phyloP scores from a whole-genome alignment of 2,888 invertebrate genomes.

The Lasioglossum figueresi region DNA sequence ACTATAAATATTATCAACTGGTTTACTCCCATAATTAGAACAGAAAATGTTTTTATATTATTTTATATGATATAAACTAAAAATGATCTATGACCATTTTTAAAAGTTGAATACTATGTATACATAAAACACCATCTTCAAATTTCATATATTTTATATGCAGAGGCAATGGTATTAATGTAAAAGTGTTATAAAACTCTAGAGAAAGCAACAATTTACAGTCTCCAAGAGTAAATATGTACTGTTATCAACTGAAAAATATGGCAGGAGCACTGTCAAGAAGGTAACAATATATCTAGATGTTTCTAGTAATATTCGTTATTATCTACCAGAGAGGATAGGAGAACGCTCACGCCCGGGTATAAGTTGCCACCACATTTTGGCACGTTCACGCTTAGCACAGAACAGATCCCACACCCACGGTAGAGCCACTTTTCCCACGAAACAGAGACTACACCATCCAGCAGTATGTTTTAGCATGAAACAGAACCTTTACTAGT shows the following conservation, averaged over 20 bases:
- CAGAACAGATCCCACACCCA: too few species aligned
- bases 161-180: not conserved
- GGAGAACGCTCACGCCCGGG: too few species aligned
- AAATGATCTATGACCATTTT: not conserved
- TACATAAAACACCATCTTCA: slow-evolving; percentile 3
- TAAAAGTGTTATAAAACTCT: not conserved
- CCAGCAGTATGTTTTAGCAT: too few species aligned
- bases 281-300: not conserved
- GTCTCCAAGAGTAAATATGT: not conserved
- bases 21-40: slow-evolving; percentile 15
- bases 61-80: not conserved
- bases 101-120: not conserved
- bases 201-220: not conserved
- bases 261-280: not conserved
- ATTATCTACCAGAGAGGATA: too few species aligned
- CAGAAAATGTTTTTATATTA: not conserved
- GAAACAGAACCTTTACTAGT: too few species aligned
- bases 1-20: slow-evolving; percentile 6
- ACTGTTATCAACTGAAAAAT: slow-evolving; percentile 4
- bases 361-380: too few species aligned
- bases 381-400: too few species aligned
- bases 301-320: not conserved
- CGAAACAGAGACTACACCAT: too few species aligned
- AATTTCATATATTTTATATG: slow-evolving; percentile 5
- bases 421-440: too few species aligned